Base-by-base conservation (phyloP, 2,797 vertebrate genomes). In the Acestrorhynchus altus region DNA sequence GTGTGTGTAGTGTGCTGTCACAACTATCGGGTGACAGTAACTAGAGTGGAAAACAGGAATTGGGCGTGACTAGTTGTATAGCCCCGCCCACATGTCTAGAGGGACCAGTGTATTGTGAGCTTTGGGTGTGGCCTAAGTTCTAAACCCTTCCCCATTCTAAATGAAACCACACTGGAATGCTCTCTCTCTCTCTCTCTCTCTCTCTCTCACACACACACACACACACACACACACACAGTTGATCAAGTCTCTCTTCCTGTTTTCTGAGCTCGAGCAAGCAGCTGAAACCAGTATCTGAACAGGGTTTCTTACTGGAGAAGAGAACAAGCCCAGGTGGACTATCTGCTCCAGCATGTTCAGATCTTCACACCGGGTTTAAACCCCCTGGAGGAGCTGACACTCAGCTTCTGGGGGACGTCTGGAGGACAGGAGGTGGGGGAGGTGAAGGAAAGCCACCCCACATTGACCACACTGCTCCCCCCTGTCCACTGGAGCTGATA, bases 111-210 rank as follows among this genome's bases (percentile, higher is more conserved):
- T 82, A 87, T 74, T 84, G 77, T 72, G 69, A 78, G 60, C n/a
- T n/a, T n/a, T 35, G 72, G 57, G 74, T 85, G 89, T 89, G 80
- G 87, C 80, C 85, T 80, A 77, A 74, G 83, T 72, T 78, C 44
- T 47, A 28, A 71, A 77, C 61, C 84, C 80, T 89, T 82, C 91
- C 90, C 90, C 90, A 83, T 83, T 81, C 86, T 88, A 89, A 90
- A 87, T 89, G 84, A 91, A 93, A 91, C 89, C 89, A 90, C 88
- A 89, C 84, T 86, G 85, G 87, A 93, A 93, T 93, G 90, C 82
- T 63, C 72, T 47, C 78, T 63, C 82, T 79, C 85, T 72, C 76
- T 74, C 80, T 77, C 66, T 72, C 73, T 66, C 65, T 52, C 84
- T 52, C 77, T 57, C 77, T 78, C 83, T 22, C 72, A 76, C 51